Evolutionary conservation across 2,113 vertebrate species (phyloP).

Genomic region (Laticauda colubrina): DNA sequence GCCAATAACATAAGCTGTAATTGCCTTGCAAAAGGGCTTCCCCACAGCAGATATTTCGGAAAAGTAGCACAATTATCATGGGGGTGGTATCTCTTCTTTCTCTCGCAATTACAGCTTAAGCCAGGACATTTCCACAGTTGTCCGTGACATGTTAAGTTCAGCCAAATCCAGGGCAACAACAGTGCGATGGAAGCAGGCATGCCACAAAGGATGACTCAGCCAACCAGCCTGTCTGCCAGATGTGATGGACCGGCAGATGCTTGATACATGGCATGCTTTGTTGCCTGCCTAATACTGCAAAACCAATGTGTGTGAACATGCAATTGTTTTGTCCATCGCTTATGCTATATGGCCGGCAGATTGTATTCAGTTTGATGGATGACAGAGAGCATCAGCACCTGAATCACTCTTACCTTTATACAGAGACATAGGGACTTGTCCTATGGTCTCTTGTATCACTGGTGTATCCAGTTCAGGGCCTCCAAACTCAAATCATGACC

Average conservation of each 20-base stretch:
- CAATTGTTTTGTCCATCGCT: background rate
- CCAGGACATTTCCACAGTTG: background rate
- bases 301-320: background rate
- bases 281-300: background rate
- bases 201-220: background rate
- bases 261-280: background rate
- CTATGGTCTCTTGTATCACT: background rate
- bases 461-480: background rate
- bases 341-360: background rate
- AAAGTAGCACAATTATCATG: background rate
- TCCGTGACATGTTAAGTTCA: background rate
- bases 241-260: background rate
- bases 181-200: background rate
- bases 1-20: background rate
- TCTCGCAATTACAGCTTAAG: accelerated
- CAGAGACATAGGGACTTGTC: background rate
- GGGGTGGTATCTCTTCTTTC: background rate
- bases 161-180: background rate
- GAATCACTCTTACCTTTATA: background rate
- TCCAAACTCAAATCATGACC: background rate
- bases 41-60: accelerated
- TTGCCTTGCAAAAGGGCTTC: accelerated
- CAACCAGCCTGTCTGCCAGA: background rate
- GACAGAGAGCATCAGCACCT: background rate
- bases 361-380: background rate